These are phyloP conservation scores for Ichneumoninae sp. DNA, from an alignment of 2,888 invertebrate genomes.

Conservation along the genomic window DNA sequence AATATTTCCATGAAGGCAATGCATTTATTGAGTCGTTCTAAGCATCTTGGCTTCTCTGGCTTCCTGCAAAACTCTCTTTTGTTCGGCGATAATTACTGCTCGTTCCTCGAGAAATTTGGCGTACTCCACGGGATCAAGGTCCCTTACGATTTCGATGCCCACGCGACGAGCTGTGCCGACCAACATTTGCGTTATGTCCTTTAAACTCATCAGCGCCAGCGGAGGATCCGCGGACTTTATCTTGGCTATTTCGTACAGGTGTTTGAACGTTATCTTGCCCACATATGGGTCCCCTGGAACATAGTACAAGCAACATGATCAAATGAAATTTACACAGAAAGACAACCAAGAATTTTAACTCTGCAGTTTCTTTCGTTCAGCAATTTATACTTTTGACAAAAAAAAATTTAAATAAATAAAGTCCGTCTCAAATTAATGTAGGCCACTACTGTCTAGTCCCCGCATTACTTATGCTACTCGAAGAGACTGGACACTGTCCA, in stretches of 20 bases:
- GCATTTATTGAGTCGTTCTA: slow-evolving; percentile 87
- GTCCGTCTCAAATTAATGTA: too few relatives aligned
- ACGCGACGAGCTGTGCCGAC: slow-evolving; percentile 91
- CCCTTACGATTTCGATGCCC: slow-evolving; percentile 93
- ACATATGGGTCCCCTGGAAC: slow-evolving; percentile 89
- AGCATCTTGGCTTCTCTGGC: slow-evolving; percentile 96
- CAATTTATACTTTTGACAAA: background rate
- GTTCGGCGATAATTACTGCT: slow-evolving; percentile 89
- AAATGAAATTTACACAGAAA: background rate
- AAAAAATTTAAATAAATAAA: background rate
- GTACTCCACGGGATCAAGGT: slow-evolving; percentile 92
- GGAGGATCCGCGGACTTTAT: slow-evolving; percentile 96
- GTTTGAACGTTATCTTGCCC: slow-evolving; percentile 97
- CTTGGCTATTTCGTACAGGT: slow-evolving; percentile 98
- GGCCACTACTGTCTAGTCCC: too few relatives aligned
- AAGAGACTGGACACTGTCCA: too few relatives aligned
- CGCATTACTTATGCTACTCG: too few relatives aligned
- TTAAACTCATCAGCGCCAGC: slow-evolving; percentile 87
- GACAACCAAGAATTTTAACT: background rate
- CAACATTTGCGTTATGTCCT: slow-evolving; percentile 92
- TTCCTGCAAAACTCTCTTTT: slow-evolving; percentile 91
- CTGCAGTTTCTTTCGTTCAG: background rate
- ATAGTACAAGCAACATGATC: slow-evolving; percentile 11
- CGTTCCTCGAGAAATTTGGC: slow-evolving; percentile 92
- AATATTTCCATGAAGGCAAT: slow-evolving; percentile 13